These are phyloP conservation scores for Drosophila fungiperda DNA, from an alignment of 2,888 invertebrate genomes.

Conservation along the genomic window DNA sequence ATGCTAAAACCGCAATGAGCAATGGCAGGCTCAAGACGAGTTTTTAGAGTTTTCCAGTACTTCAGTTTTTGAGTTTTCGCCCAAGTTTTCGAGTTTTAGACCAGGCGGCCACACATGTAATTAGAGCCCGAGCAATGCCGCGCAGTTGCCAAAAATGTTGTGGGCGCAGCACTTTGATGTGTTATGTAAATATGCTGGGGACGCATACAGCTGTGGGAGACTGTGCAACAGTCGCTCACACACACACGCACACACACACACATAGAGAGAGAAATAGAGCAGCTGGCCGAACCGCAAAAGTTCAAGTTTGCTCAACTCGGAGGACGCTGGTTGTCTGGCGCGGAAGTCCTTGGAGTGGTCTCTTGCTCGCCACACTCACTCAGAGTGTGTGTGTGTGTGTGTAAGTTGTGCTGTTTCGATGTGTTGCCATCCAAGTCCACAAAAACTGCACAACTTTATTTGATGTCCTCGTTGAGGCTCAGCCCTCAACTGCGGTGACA, in stretches of 20 bases:
- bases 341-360: slow-evolving; percentile 59
- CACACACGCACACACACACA: background rate
- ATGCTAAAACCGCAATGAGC: slow-evolving; percentile 67
- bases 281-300: slow-evolving; percentile 72
- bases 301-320: slow-evolving; percentile 72
- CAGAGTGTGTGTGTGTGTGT: slow-evolving; percentile 42
- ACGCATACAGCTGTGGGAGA: slow-evolving; percentile 13
- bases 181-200: slow-evolving; percentile 11
- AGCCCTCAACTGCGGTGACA: slow-evolving; percentile 61
- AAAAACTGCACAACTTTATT: slow-evolving; percentile 56
- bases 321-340: slow-evolving; percentile 65
- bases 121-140: slow-evolving; percentile 73
- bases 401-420: slow-evolving; percentile 76
- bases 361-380: slow-evolving; percentile 46
- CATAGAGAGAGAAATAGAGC: slow-evolving; percentile 16
- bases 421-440: slow-evolving; percentile 78
- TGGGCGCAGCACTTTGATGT: slow-evolving; percentile 73
- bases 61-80: slow-evolving; percentile 4
- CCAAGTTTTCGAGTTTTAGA: slow-evolving; percentile 37
- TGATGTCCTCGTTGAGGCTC: slow-evolving; percentile 32
- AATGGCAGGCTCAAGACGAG: slow-evolving; percentile 75
- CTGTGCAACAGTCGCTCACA: slow-evolving; percentile 42
- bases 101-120: slow-evolving; percentile 68
- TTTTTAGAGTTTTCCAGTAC: slow-evolving; percentile 20
- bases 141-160: slow-evolving; percentile 73